These are phyloP conservation scores for Prunella strophiata DNA, from an alignment of 2,797 vertebrate genomes.

Conservation along the genomic window DNA sequence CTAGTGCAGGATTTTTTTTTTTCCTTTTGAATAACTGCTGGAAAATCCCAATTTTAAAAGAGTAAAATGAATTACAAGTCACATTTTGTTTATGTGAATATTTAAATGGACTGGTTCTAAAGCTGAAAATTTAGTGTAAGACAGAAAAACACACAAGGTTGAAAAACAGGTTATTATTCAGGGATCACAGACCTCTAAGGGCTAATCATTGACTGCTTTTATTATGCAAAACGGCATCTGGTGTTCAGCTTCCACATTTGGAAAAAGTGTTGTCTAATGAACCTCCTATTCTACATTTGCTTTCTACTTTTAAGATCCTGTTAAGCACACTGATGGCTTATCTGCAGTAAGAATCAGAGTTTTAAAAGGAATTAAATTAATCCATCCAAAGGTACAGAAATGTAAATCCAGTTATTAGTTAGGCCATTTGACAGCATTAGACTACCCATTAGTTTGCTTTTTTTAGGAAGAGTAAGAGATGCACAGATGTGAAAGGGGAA, in stretches of 20 bases:
- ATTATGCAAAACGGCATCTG: conserved; percentile 67
- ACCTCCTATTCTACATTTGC: conserved; percentile 34
- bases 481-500: not conserved
- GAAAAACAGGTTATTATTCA: conserved; percentile 57
- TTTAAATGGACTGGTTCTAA: not conserved
- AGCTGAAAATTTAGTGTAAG: conserved; percentile 4
- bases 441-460: not conserved
- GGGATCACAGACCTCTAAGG: conserved; percentile 48
- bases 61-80: not conserved
- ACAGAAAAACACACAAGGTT: conserved; percentile 24
- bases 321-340: conserved; percentile 42
- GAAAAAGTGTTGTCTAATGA: conserved; percentile 57
- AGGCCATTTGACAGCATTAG: not conserved
- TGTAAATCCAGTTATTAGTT: conserved; percentile 36
- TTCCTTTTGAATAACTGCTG: not conserved
- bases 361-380: conserved; percentile 34
- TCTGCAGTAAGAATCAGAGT: not conserved
- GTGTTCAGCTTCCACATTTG: conserved; percentile 49
- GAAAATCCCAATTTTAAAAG: not conserved
- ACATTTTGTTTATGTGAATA: not conserved
- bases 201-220: conserved; percentile 59
- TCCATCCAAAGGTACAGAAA: conserved; percentile 18
- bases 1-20: not conserved
- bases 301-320: conserved; percentile 51
- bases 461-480: conserved; percentile 1